Conservation (phyloP, 2,797 vertebrate genomes). For the Mus caroli region DNA sequence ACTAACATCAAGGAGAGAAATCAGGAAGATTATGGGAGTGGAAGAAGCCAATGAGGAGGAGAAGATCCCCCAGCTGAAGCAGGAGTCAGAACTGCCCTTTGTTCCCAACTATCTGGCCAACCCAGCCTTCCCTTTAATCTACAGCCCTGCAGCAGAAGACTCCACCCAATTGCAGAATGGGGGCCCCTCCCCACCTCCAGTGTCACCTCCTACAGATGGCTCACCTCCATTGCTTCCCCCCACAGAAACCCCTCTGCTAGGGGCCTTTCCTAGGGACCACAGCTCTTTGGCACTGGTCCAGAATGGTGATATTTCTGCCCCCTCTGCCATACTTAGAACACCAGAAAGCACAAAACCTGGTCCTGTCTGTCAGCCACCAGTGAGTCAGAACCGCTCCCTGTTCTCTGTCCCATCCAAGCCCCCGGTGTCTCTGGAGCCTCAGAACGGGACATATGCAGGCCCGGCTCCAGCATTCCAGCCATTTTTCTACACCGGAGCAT, state of each 20-base stretch:
- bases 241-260: slow-evolving; percentile 78
- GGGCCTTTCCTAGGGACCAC: slow-evolving; percentile 87
- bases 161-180: slow-evolving; percentile 89
- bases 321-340: slow-evolving; percentile 70
- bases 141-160: slow-evolving; percentile 88
- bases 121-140: slow-evolving; percentile 94
- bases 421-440: slow-evolving; percentile 91
- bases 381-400: slow-evolving; percentile 90
- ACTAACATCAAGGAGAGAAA: slow-evolving; percentile 95
- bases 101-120: slow-evolving; percentile 96
- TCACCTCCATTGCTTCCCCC: slow-evolving; percentile 77
- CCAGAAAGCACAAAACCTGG: slow-evolving; percentile 88
- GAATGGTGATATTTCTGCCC: slow-evolving; percentile 87
- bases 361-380: slow-evolving; percentile 89
- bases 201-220: slow-evolving; percentile 79
- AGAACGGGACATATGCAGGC: slow-evolving; percentile 90
- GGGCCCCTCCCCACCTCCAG: slow-evolving; percentile 86
- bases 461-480: slow-evolving; percentile 96
- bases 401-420: slow-evolving; percentile 89
- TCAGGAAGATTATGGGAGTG: slow-evolving; percentile 96
- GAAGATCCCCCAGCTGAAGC: slow-evolving; percentile 90
- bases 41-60: slow-evolving; percentile 94
- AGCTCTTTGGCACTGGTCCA: slow-evolving; percentile 84
- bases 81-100: slow-evolving; percentile 93
- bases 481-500: slow-evolving; percentile 97